Evolutionary conservation across 2,113 vertebrate species (phyloP), one percentile per base, ranked within the genome.

Genomic region (human): DNA sequence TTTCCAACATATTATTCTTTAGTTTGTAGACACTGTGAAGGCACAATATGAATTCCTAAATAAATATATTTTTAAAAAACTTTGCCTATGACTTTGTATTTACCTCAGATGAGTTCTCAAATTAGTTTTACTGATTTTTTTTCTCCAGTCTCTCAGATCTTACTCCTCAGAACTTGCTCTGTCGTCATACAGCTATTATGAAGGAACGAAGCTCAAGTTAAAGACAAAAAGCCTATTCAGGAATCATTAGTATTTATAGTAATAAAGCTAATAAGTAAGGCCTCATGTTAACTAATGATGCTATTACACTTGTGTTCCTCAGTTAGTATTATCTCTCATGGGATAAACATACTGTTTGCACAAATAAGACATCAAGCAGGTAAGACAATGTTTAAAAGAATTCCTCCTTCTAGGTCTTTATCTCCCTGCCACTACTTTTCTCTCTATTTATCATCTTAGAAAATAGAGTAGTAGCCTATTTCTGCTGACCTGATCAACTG

Each of bases 1-100:
- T 38, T 45, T 79, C 30, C 12, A 85, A 38, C 7, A 78, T 61
- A 55, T 48, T 94, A 10, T 61, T 90, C 73, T 68, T 83, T 84
- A 88, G 23, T 79, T 76, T 96, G 9, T 52, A 78, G 72, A n/a
- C 8, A 38, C 7, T 52, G 30, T 90, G 23, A 76, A 90, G 10
- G 23, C 14, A 85, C 9, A 50, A 82, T 59, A 57, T 10, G 7
- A 12, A 79, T 38, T 97, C 50, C 48, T 35, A 13, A 87, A 75
- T 16, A 85, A 45, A 14, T 64, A 13, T 64, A 30, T 50, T 91
- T 97, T 93, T 76, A 96, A 96, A 97, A 97, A 95, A 96, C 90
- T 96, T 97, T 97, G 89, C 94, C 72, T 1, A 89, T 12, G 64
- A 55, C 94, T 96, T 55, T 66, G 45, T 13, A 81, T 92, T 93